Evolutionary conservation across 2,888 invertebrate genomes (phyloP), one percentile per base, ranked within the genome.

Genomic region (Nematopogon swammerdamellus): DNA sequence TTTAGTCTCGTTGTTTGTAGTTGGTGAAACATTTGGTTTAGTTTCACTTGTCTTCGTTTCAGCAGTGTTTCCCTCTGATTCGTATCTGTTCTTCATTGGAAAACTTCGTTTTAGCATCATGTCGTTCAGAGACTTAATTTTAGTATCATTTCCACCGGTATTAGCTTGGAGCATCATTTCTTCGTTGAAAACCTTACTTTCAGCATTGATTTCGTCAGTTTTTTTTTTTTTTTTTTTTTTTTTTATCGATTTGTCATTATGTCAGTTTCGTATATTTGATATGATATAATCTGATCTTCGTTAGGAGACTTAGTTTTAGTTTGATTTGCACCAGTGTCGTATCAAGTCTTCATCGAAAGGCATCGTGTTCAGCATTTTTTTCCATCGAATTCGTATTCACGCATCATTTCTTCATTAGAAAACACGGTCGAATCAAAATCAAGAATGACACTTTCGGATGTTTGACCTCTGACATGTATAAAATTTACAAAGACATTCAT

Each of bases 21-120:
- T 44, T 44, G 44, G 44, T 44, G 44, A 44, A 44, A 44, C 44
- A 44, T 16, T 44, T 44, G 44, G 18, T 44, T 44, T 44, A 10
- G 44, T 44, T 44, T 44, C 14, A 44, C 17, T 17, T 44, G 17
- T 44, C 44, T 44, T 44, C 44, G 44, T 44, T 44, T 44, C 19
- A 17, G 44, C 44, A 44, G 5, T 44, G 44, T 44, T 17, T 44
- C 17, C 44, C 44, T 44, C 17, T 44, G 44, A 44, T 44, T 44
- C 17, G 44, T 44, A 44, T 44, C 17, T 44, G 44, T 44, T 44
- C 44, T 44, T 44, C 44, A 16, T 44, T 44, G 17, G 44, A 44
- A 44, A 44, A 44, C 44, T 44, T 44, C 44, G 17, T 16, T 44
- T 44, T 44, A 18, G 44, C 17, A 16, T 44, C 10, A 44, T 44